Evolutionary conservation across 2,113 vertebrate species (phyloP).

Genomic region (Lipophrys pholis): DNA sequence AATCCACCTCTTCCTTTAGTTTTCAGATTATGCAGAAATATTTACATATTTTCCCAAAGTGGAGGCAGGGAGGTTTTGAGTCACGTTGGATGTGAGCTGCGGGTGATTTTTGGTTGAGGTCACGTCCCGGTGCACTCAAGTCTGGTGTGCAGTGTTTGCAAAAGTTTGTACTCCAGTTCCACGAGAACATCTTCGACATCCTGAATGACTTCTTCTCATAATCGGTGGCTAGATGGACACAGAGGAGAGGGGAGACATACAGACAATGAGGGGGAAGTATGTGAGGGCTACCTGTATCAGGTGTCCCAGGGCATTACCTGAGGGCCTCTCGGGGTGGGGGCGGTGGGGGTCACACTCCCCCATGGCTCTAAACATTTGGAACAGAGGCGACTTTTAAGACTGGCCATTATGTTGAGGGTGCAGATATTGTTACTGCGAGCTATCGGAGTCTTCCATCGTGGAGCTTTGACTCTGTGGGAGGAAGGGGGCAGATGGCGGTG

Average conservation of each 20-base stretch:
- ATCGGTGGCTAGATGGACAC: conserved; percentile 35
- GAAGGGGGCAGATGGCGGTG: conserved; percentile 4
- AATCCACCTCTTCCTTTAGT: conserved; percentile 61
- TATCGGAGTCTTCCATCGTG: conserved; percentile 75
- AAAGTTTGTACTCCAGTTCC: neutral
- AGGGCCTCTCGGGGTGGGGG: conserved; percentile 66
- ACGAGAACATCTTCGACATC: conserved; percentile 13
- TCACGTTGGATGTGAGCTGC: conserved; percentile 44
- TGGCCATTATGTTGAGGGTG: conserved; percentile 71
- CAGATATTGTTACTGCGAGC: conserved; percentile 75
- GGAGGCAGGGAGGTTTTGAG: conserved; percentile 51
- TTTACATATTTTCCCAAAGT: conserved; percentile 79
- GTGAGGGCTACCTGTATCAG: conserved; percentile 73
- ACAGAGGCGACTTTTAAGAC: conserved; percentile 76
- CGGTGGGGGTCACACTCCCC: conserved; percentile 33
- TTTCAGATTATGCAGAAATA: conserved; percentile 73
- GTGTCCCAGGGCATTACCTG: conserved; percentile 77
- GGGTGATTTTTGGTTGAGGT: conserved; percentile 30
- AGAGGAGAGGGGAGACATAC: conserved; percentile 50
- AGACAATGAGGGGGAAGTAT: conserved; percentile 70
- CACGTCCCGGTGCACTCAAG: conserved; percentile 11
- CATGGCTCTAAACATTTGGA: conserved; percentile 44
- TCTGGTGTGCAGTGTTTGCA: conserved; percentile 9
- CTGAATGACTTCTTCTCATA: conserved; percentile 34
- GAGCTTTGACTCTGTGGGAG: conserved; percentile 55